Evolutionary conservation across 30 jellyfish, hydroid and myxozoan species (phyloP), one percentile per base, ranked within the genome.

Genomic region (Morbakka virulenta): DNA sequence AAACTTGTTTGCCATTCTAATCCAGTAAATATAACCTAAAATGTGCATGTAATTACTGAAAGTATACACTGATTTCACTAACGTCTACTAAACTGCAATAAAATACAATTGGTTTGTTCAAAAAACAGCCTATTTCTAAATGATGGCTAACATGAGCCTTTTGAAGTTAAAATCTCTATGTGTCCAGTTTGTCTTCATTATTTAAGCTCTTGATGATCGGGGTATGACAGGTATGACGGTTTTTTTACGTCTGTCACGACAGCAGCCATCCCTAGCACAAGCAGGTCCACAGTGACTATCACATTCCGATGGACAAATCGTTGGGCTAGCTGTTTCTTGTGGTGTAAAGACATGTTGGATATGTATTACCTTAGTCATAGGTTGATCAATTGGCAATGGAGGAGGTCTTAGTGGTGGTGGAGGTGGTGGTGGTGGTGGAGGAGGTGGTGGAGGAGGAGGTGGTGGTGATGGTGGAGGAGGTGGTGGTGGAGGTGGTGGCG

Each of bases 201-300:
- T n/a, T n/a, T n/a, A n/a, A n/a, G n/a, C n/a, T n/a, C n/a, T n/a
- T n/a, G n/a, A n/a, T n/a, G n/a, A n/a, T n/a, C n/a, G n/a, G n/a
- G n/a, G n/a, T n/a, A n/a, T n/a, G n/a, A n/a, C n/a, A n/a, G n/a
- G n/a, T n/a, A n/a, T n/a, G n/a, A n/a, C n/a, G n/a, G n/a, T 33
- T 47, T 79, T 79, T 32, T 79, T 79, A 41, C n/a, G n/a, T n/a
- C 57, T 88, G 50, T 91, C 98, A 6, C 84, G 81, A 50, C 98
- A 91, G 52, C 98, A 91, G 0, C 98, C 98, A 53, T 91, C 98
- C 50, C 96, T 64, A 0, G 98, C 98, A 50, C 98, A 91, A 26
- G 98, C 95, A 22, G 98, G 98, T 24, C 98, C 96, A 62, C 98
- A 91, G 47, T 91, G 98, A 32, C 89, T 73, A 64, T 79, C 72